A percentile compares a stretch with the other conserved stretches of the same genome.
phyloP scores from a whole-genome alignment of 1,140 invertebrate genomes.

The Leguminivora glycinivorella region DNA sequence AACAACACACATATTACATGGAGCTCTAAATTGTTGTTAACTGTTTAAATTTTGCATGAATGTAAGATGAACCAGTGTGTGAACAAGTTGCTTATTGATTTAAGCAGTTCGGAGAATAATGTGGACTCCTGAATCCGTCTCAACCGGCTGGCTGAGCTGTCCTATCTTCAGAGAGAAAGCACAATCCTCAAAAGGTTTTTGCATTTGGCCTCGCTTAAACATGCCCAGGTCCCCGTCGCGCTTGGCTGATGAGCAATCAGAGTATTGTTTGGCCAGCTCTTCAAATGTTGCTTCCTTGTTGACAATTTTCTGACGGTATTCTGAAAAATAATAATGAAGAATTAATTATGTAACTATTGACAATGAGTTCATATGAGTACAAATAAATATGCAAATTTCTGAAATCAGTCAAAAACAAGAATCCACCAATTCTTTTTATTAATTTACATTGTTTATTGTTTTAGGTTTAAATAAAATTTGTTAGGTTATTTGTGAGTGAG shows the following conservation, averaged over 20 bases:
- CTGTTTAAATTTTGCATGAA: background rate
- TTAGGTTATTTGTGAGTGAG: too few relatives aligned
- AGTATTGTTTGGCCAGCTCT: conserved; percentile 92
- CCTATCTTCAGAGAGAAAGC: conserved; percentile 94
- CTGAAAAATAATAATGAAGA: conserved; percentile 44
- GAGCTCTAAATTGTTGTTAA: background rate
- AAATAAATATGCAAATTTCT: too few relatives aligned
- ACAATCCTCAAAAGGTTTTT: conserved; percentile 97
- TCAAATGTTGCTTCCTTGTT: conserved; percentile 89
- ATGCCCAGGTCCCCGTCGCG: conserved; percentile 94
- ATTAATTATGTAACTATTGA: background rate
- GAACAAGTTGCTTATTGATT: conserved; percentile 39
- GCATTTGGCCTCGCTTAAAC: conserved; percentile 94
- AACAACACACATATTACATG: background rate
- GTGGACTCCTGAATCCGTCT: conserved; percentile 96
- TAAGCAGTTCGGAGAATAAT: conserved; percentile 95
- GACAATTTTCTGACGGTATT: conserved; percentile 90
- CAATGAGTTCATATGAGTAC: background rate
- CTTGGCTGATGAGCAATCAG: conserved; percentile 97
- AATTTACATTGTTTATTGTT: too few relatives aligned
- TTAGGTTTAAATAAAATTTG: too few relatives aligned
- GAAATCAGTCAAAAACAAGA: too few relatives aligned
- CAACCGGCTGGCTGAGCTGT: conserved; percentile 92
- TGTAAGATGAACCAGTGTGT: background rate
- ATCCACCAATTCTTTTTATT: too few relatives aligned